Evolutionary conservation across 2,888 invertebrate genomes (phyloP), one percentile per base, ranked within the genome.

Genomic region (Tromatobia lineatoria): DNA sequence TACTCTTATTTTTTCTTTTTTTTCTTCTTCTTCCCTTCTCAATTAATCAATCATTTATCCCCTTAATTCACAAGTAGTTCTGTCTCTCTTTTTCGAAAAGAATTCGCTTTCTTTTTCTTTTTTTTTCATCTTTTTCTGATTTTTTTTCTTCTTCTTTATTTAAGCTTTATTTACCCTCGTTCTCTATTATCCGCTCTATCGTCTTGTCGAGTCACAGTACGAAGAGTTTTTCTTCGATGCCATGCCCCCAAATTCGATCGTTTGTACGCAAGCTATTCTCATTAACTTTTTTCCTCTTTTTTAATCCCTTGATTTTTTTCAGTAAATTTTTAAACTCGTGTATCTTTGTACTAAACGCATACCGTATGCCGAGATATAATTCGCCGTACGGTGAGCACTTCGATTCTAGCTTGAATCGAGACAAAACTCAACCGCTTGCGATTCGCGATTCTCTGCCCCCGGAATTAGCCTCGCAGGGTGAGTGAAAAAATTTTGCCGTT

Each of bases 1-100:
- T 91, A 90, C 89, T 92, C 89, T 90, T 90, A 91, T 87, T 89
- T 88, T 86, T 87, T 88, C 88, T 87, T 85, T 85, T 57, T 88
- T 70, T 74, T 86, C 80, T 83, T 85, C 86, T 82, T 83, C 85
- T 82, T 85, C 86, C 87, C 81, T 85, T 86, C 86, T 85, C 85
- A 85, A 85, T 87, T 86, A 54, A 54, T 80, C 82, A 73, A 76
- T 82, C 73, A 45, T 87, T 89, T 74, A 20, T 70, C 61, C 70
- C 76, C 77, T 75, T 59, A 69, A 76, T 78, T 83, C 79, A 57
- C 76, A 64, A 77, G 69, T 69, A 77, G 76, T 57, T 80, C 69
- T 61, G 61, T 61, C 73, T 69, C 42, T 78, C 80, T 73, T 74
- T 70, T 61, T 64, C 71, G 67, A 83, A 77, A 83, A 76, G 70